Base-by-base conservation (phyloP, 35 echinoderm and acorn worm species). In the Acanthaster planci region DNA sequence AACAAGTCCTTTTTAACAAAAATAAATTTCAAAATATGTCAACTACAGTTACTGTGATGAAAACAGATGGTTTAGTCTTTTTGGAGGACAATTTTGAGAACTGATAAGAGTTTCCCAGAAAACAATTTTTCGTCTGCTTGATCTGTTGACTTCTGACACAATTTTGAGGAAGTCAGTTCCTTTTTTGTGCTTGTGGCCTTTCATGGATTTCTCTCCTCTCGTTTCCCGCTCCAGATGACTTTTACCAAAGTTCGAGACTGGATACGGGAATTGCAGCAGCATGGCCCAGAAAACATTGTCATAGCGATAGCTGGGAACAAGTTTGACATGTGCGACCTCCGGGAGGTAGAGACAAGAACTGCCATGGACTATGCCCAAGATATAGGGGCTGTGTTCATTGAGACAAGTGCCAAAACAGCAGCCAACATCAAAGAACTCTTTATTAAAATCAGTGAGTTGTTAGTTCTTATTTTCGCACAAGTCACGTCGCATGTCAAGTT, bases 351-450 rank as follows among this genome's bases (percentile, higher is more conserved):
- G 15, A 53, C 31, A 2, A 82, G 79, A 40, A 82, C 55, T 37
- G 96, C 88, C 2, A 40, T 54, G 52, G 80, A 82, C 36, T 99
- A 99, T 47, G 92, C 96, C 10, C 76, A 94, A 26, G 91, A 99
- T 55, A 93, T 99, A 9, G 92, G 92, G 52, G 96, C 96, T 14
- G 87, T 93, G 16, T 99, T 99, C 58, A 86, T 59, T 39, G 96
- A 99, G 82, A 99, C 96, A 35, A 99, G 96, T 76, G 96, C 96
- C 82, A 99, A 99, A 88, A 99, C 92, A 76, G 92, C 96, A 30
- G 55, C 51, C 56, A 99, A 99, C 80, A 80, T 99, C 84, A 89
- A 91, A 51, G 85, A 99, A 60, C 85, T 94, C 76, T 94, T 99
- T 84, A 81, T 85, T 51, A 89, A 87, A 76, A 99, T 99, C 22